phyloP scores from a whole-genome alignment of 1,140 invertebrate species.

The Cyclargus thomasi region DNA sequence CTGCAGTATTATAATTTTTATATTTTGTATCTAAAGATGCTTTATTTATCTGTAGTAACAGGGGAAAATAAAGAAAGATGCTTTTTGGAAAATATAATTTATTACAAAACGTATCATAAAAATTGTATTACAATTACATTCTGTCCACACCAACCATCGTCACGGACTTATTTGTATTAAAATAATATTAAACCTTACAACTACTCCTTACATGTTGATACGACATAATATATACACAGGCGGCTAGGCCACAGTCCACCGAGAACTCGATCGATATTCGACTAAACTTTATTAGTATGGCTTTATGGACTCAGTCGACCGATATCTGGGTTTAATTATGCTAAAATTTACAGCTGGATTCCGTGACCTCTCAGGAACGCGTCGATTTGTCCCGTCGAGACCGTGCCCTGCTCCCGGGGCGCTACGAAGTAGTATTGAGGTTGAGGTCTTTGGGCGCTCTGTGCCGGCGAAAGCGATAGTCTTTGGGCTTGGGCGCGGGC shows the following conservation, averaged over 20 bases:
- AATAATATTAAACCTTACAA: conserved; percentile 47
- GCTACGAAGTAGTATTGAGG: conserved; percentile 81
- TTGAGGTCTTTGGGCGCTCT: conserved; percentile 53
- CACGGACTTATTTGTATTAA: conserved; percentile 38
- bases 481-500: conserved; percentile 69
- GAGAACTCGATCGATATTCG: conserved; percentile 33
- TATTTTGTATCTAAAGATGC: too few relatives aligned
- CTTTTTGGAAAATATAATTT: conserved; percentile 67
- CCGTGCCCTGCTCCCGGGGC: conserved; percentile 70
- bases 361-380: conserved; percentile 85
- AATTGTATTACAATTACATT: conserved; percentile 56
- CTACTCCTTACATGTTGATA: conserved; percentile 58
- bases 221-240: conserved; percentile 55
- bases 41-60: too few relatives aligned
- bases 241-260: conserved; percentile 42
- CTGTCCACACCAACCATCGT: conserved; percentile 30
- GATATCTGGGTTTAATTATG: conserved; percentile 38
- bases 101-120: conserved; percentile 69
- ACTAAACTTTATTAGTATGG: conserved; percentile 35
- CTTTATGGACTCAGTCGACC: conserved; percentile 35
- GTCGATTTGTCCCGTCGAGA: conserved; percentile 84
- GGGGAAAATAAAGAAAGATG: conserved; percentile 21
- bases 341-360: conserved; percentile 76
- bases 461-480: conserved; percentile 56
- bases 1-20: too few relatives aligned